These are phyloP conservation scores for Idaea aversata DNA, from an alignment of 2,888 invertebrate species.

Conservation along the genomic window DNA sequence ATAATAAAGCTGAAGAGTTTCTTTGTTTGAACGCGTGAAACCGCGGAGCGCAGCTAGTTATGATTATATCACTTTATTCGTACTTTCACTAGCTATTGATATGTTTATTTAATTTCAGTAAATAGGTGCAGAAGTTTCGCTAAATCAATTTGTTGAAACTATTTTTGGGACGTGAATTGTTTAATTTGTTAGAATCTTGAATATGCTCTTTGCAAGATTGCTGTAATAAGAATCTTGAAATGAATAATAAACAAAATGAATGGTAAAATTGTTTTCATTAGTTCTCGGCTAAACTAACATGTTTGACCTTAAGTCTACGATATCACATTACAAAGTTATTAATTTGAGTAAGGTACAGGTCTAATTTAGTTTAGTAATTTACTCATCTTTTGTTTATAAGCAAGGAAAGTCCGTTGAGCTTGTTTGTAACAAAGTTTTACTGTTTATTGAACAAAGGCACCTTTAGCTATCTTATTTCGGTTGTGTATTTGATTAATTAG, in stretches of 20 bases:
- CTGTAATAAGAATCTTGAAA: too few species aligned
- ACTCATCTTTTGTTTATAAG: constrained; percentile 17
- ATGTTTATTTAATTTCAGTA: too few species aligned
- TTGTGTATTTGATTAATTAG: constrained; percentile 9
- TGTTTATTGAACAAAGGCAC: constrained; percentile 37
- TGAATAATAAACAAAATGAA: too few species aligned
- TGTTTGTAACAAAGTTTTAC: constrained; percentile 34
- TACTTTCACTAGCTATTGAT: not conserved
- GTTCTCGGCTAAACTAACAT: not conserved
- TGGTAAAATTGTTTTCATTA: not conserved
- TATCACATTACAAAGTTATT: constrained; percentile 11
- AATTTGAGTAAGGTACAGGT: constrained; percentile 12
- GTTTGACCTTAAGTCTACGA: not conserved
- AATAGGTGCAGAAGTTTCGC: too few species aligned
- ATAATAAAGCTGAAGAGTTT: too few species aligned
- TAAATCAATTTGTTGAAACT: too few species aligned
- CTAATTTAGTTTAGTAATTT: constrained; percentile 11
- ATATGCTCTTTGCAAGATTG: too few species aligned
- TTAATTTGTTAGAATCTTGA: too few species aligned
- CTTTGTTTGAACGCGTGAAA: too few species aligned
- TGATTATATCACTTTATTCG: not conserved
- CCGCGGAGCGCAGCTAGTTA: too few species aligned
- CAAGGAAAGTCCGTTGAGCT: constrained; percentile 20
- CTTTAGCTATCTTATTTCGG: constrained; percentile 23
- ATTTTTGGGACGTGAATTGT: too few species aligned